Evolutionary conservation across 2,113 vertebrate genomes (phyloP).

Genomic region (Dermatemys mawii): DNA sequence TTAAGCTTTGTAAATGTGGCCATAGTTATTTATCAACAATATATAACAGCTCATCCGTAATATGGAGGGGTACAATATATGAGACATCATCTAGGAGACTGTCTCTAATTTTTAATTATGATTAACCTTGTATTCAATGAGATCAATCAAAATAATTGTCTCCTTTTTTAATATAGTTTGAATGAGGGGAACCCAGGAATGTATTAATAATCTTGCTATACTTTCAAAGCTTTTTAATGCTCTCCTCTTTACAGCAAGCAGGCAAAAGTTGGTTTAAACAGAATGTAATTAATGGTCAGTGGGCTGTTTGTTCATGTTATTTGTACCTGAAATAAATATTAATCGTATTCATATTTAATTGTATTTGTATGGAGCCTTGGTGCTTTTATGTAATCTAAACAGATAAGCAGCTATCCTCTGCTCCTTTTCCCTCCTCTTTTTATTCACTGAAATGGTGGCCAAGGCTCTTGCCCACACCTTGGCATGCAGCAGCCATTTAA

Average conservation of each 20-base stretch:
- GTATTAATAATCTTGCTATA: background rate
- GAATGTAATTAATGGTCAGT: background rate
- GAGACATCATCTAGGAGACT: background rate
- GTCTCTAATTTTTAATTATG: fast-evolving
- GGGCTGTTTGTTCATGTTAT: background rate
- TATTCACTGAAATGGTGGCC: background rate
- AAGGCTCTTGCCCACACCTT: background rate
- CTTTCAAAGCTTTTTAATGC: background rate
- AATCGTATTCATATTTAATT: background rate
- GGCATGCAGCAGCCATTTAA: background rate
- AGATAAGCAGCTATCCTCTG: background rate
- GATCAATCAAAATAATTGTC: background rate
- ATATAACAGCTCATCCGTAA: background rate
- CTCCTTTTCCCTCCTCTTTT: background rate
- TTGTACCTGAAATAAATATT: background rate
- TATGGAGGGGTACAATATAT: background rate
- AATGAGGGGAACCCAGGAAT: background rate
- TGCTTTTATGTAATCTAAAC: background rate
- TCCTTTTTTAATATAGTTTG: background rate
- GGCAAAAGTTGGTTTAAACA: background rate
- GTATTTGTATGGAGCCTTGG: background rate
- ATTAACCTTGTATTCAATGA: background rate
- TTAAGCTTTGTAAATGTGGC: background rate
- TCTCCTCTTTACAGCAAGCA: background rate
- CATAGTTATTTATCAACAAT: background rate